Evolutionary conservation across 1,140 invertebrate genomes (phyloP).

Genomic region (Aplysia californica): DNA sequence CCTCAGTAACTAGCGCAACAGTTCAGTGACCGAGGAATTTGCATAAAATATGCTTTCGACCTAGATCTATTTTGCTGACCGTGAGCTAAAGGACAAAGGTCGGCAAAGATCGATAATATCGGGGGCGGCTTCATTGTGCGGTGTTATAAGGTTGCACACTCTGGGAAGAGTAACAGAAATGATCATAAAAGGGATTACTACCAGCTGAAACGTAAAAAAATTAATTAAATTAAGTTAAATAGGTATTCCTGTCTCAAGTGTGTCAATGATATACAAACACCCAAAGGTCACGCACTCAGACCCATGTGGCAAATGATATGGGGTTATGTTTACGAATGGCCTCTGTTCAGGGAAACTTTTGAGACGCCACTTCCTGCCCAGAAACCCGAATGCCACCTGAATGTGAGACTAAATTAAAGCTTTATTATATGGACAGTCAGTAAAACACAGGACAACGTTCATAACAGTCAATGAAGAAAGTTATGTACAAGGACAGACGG

Average conservation of each 20-base stretch:
- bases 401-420: too few species aligned
- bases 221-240: too few species aligned
- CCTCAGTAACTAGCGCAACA: conserved; percentile 21
- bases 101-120: conserved; percentile 41
- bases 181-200: too few species aligned
- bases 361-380: conserved; percentile 12
- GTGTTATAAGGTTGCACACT: too few species aligned
- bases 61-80: conserved; percentile 47
- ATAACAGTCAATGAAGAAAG: too few species aligned
- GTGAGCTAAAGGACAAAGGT: conserved; percentile 62
- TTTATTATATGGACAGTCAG: too few species aligned
- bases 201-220: too few species aligned
- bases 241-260: too few species aligned
- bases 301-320: conserved; percentile 46
- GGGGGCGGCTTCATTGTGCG: not conserved
- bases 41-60: conserved; percentile 63
- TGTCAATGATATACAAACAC: conserved; percentile 42
- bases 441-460: too few species aligned
- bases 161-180: too few species aligned
- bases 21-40: conserved; percentile 47
- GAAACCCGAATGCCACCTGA: too few species aligned
- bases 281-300: conserved; percentile 61
- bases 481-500: too few species aligned
- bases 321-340: conserved; percentile 54
- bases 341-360: not conserved